These are phyloP conservation scores for Mamestra brassicae DNA, from an alignment of 2,888 invertebrate genomes.

Conservation along the genomic window DNA sequence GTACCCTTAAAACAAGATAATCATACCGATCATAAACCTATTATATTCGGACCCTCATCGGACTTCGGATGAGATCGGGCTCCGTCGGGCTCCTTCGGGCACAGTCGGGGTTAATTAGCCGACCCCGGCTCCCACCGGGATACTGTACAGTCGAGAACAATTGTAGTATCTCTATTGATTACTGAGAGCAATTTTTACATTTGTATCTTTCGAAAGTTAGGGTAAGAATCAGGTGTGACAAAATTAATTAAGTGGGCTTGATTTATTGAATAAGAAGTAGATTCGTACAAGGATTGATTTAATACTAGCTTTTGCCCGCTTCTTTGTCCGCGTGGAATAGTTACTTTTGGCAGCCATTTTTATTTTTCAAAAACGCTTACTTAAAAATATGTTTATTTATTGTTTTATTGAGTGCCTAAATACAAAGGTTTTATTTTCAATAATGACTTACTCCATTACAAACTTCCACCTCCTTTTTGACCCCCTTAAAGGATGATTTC, in stretches of 20 bases:
- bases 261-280: background rate
- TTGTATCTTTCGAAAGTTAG: background rate
- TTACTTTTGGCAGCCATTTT: too few relatives aligned
- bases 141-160: constrained; percentile 41
- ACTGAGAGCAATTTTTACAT: constrained; percentile 10
- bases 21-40: constrained; percentile 59
- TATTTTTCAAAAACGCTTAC: too few relatives aligned
- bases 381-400: too few relatives aligned
- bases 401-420: too few relatives aligned
- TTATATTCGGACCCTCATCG: constrained; percentile 48
- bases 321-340: too few relatives aligned
- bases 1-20: constrained; percentile 54
- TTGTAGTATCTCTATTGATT: constrained; percentile 45
- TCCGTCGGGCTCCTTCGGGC: constrained; percentile 48
- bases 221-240: background rate
- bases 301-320: too few relatives aligned
- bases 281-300: too few relatives aligned
- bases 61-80: constrained; percentile 18
- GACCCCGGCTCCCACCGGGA: constrained; percentile 57
- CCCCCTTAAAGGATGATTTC: too few relatives aligned
- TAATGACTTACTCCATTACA: too few relatives aligned
- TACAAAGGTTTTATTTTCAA: too few relatives aligned
- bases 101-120: constrained; percentile 79
- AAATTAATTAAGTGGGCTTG: background rate
- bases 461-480: background rate